These are phyloP conservation scores for Polydrusus pterygomalis DNA, from an alignment of 2,888 invertebrate genomes.

Conservation along the genomic window DNA sequence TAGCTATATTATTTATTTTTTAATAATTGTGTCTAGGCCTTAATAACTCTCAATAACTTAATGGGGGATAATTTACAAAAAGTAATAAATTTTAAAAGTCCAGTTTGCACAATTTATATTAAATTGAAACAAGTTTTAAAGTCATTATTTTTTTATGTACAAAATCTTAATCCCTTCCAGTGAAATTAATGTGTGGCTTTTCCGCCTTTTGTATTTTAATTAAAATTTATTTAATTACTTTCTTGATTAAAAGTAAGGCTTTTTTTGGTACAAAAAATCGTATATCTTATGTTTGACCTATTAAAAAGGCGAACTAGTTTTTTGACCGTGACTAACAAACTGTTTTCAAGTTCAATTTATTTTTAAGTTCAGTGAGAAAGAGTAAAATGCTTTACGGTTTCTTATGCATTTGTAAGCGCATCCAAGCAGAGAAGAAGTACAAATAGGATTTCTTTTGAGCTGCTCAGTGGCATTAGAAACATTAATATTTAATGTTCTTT, in stretches of 20 bases:
- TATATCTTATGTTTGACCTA: conserved; percentile 4
- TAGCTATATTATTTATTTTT: too few relatives aligned
- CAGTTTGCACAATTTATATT: neutral
- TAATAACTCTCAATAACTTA: too few relatives aligned
- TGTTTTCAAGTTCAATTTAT: neutral
- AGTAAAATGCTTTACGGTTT: neutral
- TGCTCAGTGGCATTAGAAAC: too few relatives aligned
- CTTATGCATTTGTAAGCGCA: neutral
- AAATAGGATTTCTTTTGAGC: neutral
- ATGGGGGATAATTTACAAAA: too few relatives aligned
- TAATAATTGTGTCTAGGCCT: too few relatives aligned
- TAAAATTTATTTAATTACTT: neutral
- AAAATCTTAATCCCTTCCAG: neutral
- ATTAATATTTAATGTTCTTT: too few relatives aligned
- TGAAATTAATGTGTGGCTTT: neutral
- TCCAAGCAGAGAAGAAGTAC: neutral
- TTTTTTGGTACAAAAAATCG: neutral
- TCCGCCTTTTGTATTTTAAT: neutral
- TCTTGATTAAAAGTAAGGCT: neutral
- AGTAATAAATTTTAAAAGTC: neutral
- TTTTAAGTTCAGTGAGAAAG: conserved; percentile 14
- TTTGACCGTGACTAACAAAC: conserved; percentile 1
- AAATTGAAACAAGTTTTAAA: neutral
- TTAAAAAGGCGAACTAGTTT: neutral
- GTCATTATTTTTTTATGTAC: neutral